Conservation (phyloP, 2,113 vertebrate genomes). For the Brienomyrus brachyistius region DNA sequence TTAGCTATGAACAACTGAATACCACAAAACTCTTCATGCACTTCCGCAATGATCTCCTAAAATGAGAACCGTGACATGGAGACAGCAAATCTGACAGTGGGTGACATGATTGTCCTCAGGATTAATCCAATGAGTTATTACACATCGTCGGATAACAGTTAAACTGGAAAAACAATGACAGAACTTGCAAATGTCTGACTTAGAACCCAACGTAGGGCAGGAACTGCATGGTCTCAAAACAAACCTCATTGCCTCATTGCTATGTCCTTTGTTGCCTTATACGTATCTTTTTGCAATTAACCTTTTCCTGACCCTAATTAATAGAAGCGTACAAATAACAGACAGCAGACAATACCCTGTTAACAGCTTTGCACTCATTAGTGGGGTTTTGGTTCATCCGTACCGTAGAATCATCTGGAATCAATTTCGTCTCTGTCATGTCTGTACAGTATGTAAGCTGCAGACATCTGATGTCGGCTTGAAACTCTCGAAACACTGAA, state of each 20-base stretch:
- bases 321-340: neutral
- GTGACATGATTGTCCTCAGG: neutral
- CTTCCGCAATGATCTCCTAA: neutral
- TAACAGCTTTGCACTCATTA: neutral
- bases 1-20: neutral
- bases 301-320: neutral
- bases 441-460: neutral
- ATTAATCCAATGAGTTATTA: neutral
- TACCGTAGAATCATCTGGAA: neutral
- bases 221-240: neutral
- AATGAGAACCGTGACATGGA: neutral
- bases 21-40: neutral
- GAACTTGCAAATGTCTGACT: neutral
- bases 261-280: neutral
- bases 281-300: neutral
- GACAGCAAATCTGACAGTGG: neutral
- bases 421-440: neutral
- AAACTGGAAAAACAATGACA: neutral
- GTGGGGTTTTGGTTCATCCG: neutral
- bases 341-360: neutral
- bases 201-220: neutral
- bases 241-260: neutral
- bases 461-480: neutral
- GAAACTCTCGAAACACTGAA: neutral
- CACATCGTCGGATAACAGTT: neutral